These are phyloP conservation scores for Rallus limicola DNA, from an alignment of 2,113 vertebrate species.

Conservation along the genomic window DNA sequence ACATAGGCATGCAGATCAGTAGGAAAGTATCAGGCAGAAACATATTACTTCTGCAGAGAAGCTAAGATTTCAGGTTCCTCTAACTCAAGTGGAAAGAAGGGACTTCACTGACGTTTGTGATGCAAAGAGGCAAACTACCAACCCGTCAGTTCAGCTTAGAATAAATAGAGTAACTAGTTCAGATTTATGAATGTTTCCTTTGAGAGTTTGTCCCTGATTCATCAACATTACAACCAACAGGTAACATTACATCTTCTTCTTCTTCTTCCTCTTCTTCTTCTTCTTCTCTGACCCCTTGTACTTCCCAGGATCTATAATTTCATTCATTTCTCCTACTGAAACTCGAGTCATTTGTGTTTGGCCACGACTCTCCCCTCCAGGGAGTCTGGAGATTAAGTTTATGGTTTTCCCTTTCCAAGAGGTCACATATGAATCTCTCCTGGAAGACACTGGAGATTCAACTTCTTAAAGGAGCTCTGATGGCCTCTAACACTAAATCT, in stretches of 20 bases:
- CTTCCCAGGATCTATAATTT: not conserved
- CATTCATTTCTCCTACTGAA: not conserved
- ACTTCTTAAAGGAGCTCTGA: not conserved
- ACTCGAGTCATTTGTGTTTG: not conserved
- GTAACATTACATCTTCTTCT: not conserved
- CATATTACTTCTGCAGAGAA: not conserved
- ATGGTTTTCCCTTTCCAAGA: not conserved
- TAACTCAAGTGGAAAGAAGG: not conserved
- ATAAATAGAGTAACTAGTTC: not conserved
- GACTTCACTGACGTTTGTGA: not conserved
- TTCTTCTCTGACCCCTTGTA: not conserved
- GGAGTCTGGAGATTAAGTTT: not conserved
- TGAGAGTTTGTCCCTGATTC: not conserved
- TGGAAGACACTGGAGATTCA: not conserved
- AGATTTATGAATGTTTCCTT: not conserved
- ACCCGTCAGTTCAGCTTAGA: not conserved
- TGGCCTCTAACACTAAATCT: not conserved
- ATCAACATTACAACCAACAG: not conserved
- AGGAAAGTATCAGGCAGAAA: not conserved
- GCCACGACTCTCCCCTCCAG: fast-evolving
- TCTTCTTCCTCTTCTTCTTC: not conserved
- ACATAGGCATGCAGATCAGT: not conserved
- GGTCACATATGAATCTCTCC: not conserved
- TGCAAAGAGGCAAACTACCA: not conserved
- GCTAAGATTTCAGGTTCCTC: not conserved